These are phyloP conservation scores for Apotomis turbidana DNA, from an alignment of 2,888 invertebrate genomes.

Conservation along the genomic window DNA sequence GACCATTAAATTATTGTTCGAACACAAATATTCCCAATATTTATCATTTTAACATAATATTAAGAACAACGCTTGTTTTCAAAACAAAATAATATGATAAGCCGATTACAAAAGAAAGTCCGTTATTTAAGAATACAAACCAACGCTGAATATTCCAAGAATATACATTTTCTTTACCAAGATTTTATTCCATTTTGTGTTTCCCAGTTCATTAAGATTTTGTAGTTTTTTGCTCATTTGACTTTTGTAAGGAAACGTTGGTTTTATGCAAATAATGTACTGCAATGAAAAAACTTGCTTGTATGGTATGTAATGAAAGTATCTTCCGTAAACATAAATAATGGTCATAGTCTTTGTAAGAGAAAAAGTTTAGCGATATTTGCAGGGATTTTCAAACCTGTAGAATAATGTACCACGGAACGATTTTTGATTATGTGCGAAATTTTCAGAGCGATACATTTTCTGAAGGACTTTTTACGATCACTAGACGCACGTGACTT, in stretches of 20 bases:
- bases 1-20: too few relatives aligned
- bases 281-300: not conserved
- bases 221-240: conserved; percentile 1
- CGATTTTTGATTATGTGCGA: too few relatives aligned
- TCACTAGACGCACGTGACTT: too few relatives aligned
- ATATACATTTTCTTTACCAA: conserved; percentile 13
- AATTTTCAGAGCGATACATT: too few relatives aligned
- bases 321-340: conserved; percentile 12
- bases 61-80: not conserved
- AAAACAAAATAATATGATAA: not conserved
- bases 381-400: too few relatives aligned
- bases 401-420: too few relatives aligned
- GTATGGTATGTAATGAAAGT: conserved; percentile 4
- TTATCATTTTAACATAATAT: too few relatives aligned
- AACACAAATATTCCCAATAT: too few relatives aligned
- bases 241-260: conserved; percentile 19
- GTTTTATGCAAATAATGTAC: conserved; percentile 25
- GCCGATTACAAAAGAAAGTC: conserved; percentile 1
- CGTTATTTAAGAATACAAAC: not conserved
- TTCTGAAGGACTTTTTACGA: too few relatives aligned
- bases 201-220: not conserved
- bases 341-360: not conserved
- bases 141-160: not conserved
- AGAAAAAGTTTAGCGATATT: not conserved
- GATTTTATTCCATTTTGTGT: conserved; percentile 6